Percentiles rank a stretch among this genome's conserved stretches.
phyloP scores from a whole-genome alignment of 2,888 invertebrate species.

The Glyphotaelius pellucidus region DNA sequence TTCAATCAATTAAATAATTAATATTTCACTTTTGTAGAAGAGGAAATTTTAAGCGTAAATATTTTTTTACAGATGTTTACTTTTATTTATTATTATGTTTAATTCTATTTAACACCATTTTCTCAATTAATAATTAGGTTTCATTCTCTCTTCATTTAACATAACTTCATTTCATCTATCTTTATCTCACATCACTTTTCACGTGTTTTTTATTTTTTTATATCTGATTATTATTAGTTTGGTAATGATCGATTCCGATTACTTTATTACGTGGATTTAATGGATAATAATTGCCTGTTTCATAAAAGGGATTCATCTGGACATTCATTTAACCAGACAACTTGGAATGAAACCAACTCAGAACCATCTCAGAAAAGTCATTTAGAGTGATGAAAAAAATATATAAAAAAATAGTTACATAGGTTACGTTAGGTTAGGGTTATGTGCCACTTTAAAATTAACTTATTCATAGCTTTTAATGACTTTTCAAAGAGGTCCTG shows the following conservation, averaged over 20 bases:
- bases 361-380: too few relatives aligned
- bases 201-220: not conserved
- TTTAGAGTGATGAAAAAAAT: too few relatives aligned
- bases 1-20: not conserved
- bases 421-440: too few relatives aligned
- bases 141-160: not conserved
- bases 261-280: not conserved
- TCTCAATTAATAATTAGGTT: not conserved
- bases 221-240: not conserved
- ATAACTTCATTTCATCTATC: too few relatives aligned
- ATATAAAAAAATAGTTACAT: too few relatives aligned
- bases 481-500: too few relatives aligned
- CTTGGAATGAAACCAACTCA: too few relatives aligned
- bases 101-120: too few relatives aligned
- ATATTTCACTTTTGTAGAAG: not conserved
- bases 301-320: not conserved
- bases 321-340: too few relatives aligned
- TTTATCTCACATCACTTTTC: not conserved
- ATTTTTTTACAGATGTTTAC: too few relatives aligned
- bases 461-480: too few relatives aligned
- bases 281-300: not conserved
- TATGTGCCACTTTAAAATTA: too few relatives aligned
- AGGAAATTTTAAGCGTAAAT: not conserved
- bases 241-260: not conserved
- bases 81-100: not conserved